phyloP scores from a whole-genome alignment of 2,888 invertebrate genomes.

The Dioctria linearis region DNA sequence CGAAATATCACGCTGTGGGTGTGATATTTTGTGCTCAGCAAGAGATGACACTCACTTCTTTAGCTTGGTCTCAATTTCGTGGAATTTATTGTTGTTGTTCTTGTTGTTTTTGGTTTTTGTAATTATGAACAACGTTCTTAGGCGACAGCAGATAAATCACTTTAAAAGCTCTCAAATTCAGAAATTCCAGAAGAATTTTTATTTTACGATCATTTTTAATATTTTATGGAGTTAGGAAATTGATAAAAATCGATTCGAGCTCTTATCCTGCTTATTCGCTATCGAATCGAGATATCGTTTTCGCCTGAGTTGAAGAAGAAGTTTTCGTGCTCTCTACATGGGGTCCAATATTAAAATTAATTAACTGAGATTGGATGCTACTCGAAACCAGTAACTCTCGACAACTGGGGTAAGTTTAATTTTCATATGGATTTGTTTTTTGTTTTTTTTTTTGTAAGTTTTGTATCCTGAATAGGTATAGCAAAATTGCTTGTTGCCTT shows the following conservation, averaged over 20 bases:
- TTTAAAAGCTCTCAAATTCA: conserved; percentile 7
- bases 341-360: conserved; percentile 44
- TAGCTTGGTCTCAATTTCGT: background rate
- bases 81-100: conserved; percentile 1
- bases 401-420: background rate
- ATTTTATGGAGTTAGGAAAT: conserved; percentile 19
- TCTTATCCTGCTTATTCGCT: too few relatives aligned
- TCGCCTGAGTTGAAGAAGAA: background rate
- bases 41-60: conserved; percentile 28
- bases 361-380: conserved; percentile 8
- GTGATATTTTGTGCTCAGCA: conserved; percentile 15
- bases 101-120: background rate
- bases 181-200: conserved; percentile 22
- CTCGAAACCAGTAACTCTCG: background rate
- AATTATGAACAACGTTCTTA: conserved; percentile 29
- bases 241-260: conserved; percentile 24
- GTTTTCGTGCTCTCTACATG: background rate
- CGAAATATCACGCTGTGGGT: conserved; percentile 7
- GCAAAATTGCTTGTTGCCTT: too few relatives aligned
- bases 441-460: too few relatives aligned
- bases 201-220: conserved; percentile 30
- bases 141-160: conserved; percentile 28
- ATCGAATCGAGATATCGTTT: background rate
- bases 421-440: background rate
- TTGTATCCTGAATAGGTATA: too few relatives aligned